Evolutionary conservation across 2,113 vertebrate species (phyloP).

Genomic region (Calypte anna): DNA sequence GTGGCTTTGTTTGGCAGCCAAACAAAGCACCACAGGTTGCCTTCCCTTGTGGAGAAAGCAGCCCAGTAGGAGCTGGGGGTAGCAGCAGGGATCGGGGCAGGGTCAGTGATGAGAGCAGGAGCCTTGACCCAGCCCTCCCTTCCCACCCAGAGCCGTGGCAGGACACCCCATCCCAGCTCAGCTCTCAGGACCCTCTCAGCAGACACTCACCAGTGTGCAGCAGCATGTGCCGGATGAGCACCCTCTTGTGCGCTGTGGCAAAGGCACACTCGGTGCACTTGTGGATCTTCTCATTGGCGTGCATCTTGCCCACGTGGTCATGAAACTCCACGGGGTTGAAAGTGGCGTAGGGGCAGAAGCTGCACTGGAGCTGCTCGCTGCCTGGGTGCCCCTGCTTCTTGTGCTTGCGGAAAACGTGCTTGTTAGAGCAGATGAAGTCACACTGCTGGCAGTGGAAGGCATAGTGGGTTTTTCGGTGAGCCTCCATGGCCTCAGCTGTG

Average conservation of each 20-base stretch:
- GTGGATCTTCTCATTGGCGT: slow-evolving; percentile 94
- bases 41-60: background rate
- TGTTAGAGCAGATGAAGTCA: slow-evolving; percentile 94
- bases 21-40: background rate
- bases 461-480: slow-evolving; percentile 88
- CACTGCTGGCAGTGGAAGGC: slow-evolving; percentile 95
- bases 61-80: background rate
- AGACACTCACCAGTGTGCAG: slow-evolving; percentile 87
- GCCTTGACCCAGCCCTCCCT: background rate
- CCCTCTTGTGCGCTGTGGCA: slow-evolving; percentile 90
- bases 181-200: fast-evolving
- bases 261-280: slow-evolving; percentile 90
- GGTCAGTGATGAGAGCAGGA: background rate
- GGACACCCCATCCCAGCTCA: background rate
- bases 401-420: slow-evolving; percentile 88
- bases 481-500: slow-evolving; percentile 84
- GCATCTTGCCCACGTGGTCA: slow-evolving; percentile 89
- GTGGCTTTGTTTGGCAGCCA: background rate
- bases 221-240: slow-evolving; percentile 90
- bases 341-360: slow-evolving; percentile 88
- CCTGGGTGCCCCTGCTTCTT: slow-evolving; percentile 90
- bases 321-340: slow-evolving; percentile 94
- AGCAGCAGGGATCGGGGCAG: background rate
- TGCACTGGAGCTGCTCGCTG: slow-evolving; percentile 81
- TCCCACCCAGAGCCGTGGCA: background rate